phyloP scores from a whole-genome alignment of 2,797 vertebrate genomes.

The Mormyrops attenuatus region DNA sequence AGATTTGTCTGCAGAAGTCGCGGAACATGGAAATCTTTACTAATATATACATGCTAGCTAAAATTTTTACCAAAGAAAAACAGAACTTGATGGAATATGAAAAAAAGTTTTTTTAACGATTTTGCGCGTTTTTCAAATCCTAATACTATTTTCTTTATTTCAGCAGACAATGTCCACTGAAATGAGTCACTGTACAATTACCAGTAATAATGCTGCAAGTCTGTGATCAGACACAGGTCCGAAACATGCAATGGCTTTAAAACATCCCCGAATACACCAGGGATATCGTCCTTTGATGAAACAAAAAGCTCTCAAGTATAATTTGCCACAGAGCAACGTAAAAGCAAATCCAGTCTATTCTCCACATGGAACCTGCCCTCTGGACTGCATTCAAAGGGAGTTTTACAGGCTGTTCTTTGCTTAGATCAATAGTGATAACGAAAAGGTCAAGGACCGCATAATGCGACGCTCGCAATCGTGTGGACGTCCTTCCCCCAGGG shows the following conservation, averaged over 20 bases:
- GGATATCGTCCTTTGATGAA: constrained; percentile 26
- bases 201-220: not conserved
- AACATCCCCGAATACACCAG: not conserved
- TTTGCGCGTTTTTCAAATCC: not conserved
- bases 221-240: not conserved
- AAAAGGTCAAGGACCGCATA: constrained; percentile 21
- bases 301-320: constrained; percentile 14
- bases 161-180: not conserved
- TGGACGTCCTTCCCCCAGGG: not conserved
- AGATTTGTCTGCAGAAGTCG: not conserved
- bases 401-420: constrained; percentile 13
- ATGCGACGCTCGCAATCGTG: not conserved
- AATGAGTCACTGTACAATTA: constrained; percentile 20
- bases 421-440: constrained; percentile 3
- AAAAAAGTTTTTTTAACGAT: not conserved
- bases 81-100: not conserved
- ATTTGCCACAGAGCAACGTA: not conserved
- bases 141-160: not conserved
- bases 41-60: not conserved
- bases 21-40: not conserved
- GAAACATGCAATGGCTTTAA: not conserved
- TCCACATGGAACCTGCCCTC: not conserved
- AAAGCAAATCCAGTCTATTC: constrained; percentile 11
- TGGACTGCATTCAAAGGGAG: constrained; percentile 11
- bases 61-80: constrained; percentile 4